Base-by-base conservation (phyloP, 2,113 vertebrate species). In the Micronycteris hirsuta region DNA sequence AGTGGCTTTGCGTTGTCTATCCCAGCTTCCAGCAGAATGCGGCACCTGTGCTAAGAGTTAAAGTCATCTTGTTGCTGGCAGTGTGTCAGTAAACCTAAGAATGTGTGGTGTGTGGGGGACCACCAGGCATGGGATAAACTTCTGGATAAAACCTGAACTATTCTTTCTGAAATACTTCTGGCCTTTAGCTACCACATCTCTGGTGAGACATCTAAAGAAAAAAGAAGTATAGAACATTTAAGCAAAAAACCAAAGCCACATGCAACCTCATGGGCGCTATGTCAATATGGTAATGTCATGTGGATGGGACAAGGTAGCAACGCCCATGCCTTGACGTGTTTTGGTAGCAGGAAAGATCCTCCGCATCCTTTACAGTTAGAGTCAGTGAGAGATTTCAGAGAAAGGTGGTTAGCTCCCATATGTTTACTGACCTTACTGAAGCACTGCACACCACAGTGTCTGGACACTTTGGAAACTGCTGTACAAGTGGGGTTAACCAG, bases 401-500 rank as follows among this genome's bases (percentile, higher is more conserved):
- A 85, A 76, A 76, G 70, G 52, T 81, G 85, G 7, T 84, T 92
- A 95, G 63, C 52, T 90, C 52, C 61, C 76, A 67, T 68, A n/a
- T 85, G 73, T 78, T 92, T 92, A 85, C 5, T 95, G 91, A 82
- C 65, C 92, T 97, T 58, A 86, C n/a, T 85, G 81, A 91, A 97
- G 65, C 45, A 63, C 87, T 89, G 94, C 68, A 89, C 81, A 89
- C 78, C 89, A 89, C 16, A 2, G 24, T 77, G 36, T 92, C 81
- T 94, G 92, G 71, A 65, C 87, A 90, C 71, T 91, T 82, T 78
- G 52, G 45, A 52, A 89, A n/a, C 68, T 89, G 16, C 92, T 96
- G 88, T 95, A 76, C 84, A 96, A 97, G 73, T 28, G 8, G 87
- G 95, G 95, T 95, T 93, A 94, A 91, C 91, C 71, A 92, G 90